phyloP scores from a whole-genome alignment of 2,888 invertebrate genomes.

The Drosophila neotestacea region DNA sequence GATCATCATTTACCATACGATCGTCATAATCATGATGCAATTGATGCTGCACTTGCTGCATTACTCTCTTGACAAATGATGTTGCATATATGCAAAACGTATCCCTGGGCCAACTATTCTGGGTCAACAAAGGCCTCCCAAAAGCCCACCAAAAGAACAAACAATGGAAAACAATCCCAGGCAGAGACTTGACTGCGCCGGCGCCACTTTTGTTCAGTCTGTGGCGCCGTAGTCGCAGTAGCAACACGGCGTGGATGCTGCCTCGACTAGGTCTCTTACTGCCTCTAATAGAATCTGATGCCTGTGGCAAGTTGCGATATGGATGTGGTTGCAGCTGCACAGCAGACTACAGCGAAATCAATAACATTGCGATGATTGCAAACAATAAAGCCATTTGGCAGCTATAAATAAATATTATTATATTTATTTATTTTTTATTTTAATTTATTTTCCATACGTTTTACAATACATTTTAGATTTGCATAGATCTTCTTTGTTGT shows the following conservation, averaged over 20 bases:
- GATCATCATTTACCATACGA: conserved; percentile 18
- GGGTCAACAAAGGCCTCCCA: conserved; percentile 59
- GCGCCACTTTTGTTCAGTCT: conserved; percentile 27
- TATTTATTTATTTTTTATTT: conserved; percentile 60
- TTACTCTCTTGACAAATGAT: conserved; percentile 44
- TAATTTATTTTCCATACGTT: conserved; percentile 54
- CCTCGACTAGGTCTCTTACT: conserved; percentile 12
- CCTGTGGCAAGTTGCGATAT: conserved; percentile 54
- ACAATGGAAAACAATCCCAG: conserved; percentile 53
- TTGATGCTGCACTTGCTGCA: conserved; percentile 19
- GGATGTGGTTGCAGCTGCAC: conserved; percentile 60
- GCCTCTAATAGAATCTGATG: conserved; percentile 62
- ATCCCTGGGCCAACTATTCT: conserved; percentile 52
- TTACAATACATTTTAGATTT: conserved; percentile 22
- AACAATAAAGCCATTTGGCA: conserved; percentile 72
- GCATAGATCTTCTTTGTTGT: conserved; percentile 60
- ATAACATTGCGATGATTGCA: conserved; percentile 60
- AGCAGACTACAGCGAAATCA: conserved; percentile 56
- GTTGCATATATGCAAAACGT: conserved; percentile 33
- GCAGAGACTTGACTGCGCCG: conserved; percentile 20
- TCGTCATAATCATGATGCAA: conserved; percentile 34
- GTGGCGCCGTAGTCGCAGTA: conserved; percentile 26
- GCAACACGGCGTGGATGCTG: conserved; percentile 18
- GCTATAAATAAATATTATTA: conserved; percentile 67
- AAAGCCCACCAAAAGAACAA: conserved; percentile 21